phyloP scores from a whole-genome alignment of 2,888 invertebrate genomes.

The Rhodophaea formosa region DNA sequence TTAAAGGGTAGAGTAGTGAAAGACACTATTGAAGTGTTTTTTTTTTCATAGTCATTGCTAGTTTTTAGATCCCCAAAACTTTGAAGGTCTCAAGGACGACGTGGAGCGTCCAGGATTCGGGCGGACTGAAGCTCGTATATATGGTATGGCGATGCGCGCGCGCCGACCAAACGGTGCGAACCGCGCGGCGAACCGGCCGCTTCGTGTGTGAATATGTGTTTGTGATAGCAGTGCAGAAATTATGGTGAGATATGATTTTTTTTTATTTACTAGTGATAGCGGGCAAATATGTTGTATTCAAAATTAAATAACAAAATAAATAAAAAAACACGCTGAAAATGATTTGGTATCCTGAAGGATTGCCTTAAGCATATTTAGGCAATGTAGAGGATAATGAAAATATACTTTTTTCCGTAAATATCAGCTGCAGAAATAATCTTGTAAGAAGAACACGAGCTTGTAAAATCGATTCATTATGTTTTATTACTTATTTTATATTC shows the following conservation, averaged over 20 bases:
- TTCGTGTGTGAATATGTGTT: slow-evolving; percentile 35
- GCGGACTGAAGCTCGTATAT: slow-evolving; percentile 38
- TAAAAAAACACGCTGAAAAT: not conserved
- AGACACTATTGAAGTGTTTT: too few relatives aligned
- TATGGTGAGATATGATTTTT: slow-evolving; percentile 27
- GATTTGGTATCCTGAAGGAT: not conserved
- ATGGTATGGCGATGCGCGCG: slow-evolving; percentile 38
- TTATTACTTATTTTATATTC: too few relatives aligned
- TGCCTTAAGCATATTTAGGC: not conserved
- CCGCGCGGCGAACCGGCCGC: slow-evolving; percentile 44
- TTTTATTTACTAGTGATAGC: slow-evolving; percentile 3
- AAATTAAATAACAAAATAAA: not conserved
- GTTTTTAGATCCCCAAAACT: not conserved
- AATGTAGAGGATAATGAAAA: not conserved
- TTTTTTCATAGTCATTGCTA: too few relatives aligned
- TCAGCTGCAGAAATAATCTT: too few relatives aligned
- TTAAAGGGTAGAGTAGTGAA: too few relatives aligned
- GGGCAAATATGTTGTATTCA: not conserved
- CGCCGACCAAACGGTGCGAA: slow-evolving; percentile 40
- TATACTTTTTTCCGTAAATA: not conserved
- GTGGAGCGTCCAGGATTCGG: slow-evolving; percentile 1
- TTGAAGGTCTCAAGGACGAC: not conserved
- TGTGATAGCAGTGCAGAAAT: slow-evolving; percentile 24
- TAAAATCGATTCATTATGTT: too few relatives aligned
- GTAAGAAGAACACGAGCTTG: too few relatives aligned